Evolutionary conservation across 2,113 vertebrate genomes (phyloP).

Genomic region (Atherinomorus stipes): DNA sequence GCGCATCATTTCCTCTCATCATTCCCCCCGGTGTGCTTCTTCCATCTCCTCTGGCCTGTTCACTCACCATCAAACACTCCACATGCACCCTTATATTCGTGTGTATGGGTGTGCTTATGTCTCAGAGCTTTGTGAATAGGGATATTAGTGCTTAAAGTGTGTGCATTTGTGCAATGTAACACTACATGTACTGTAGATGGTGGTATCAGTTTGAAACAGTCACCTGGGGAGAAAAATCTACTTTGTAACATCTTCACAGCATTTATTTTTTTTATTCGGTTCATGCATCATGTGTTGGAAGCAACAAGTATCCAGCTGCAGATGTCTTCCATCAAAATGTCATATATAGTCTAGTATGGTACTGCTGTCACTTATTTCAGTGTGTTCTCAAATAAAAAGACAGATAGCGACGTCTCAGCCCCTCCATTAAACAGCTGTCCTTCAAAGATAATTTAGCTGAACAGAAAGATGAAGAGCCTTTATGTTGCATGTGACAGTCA

Average conservation of each 20-base stretch:
- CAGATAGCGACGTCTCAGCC: not conserved
- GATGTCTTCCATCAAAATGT: not conserved
- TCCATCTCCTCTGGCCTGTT: constrained; percentile 69
- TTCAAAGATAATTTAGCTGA: not conserved
- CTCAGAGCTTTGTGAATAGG: not conserved
- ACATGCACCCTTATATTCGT: constrained; percentile 54
- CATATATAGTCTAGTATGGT: not conserved
- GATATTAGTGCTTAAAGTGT: constrained; percentile 1
- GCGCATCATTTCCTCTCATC: constrained; percentile 80
- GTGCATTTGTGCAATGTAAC: not conserved
- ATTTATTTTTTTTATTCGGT: not conserved
- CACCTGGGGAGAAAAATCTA: not conserved
- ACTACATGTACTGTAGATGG: not conserved
- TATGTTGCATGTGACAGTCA: not conserved
- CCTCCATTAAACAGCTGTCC: constrained; percentile 8
- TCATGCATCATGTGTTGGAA: not conserved
- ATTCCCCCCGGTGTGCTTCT: constrained; percentile 70
- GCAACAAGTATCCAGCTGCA: constrained; percentile 32
- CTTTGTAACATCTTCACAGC: not conserved
- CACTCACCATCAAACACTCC: constrained; percentile 53
- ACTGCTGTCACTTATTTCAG: constrained; percentile 8
- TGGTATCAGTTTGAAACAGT: constrained; percentile 21
- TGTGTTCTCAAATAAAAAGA: constrained; percentile 19
- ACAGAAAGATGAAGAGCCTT: not conserved
- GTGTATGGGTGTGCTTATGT: constrained; percentile 19